These are phyloP conservation scores for Nesidiocoris tenuis DNA, from an alignment of 2,888 invertebrate genomes.

Conservation along the genomic window DNA sequence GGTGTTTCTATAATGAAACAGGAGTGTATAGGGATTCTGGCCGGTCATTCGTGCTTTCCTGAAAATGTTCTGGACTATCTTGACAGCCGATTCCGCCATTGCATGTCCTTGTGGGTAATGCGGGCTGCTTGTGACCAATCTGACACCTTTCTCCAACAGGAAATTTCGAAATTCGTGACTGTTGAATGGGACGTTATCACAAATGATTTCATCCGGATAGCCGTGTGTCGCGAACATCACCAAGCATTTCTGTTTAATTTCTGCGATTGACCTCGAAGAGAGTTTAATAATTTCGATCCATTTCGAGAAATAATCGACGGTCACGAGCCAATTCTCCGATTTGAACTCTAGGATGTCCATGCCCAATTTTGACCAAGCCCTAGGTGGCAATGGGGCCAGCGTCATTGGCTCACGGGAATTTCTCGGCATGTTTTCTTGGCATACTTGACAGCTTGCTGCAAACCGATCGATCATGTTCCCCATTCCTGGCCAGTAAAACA, in stretches of 20 bases:
- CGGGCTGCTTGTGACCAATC: not conserved
- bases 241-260: not conserved
- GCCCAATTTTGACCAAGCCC: conserved; percentile 3
- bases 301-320: conserved; percentile 7
- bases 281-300: conserved; percentile 4
- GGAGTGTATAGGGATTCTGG: no score
- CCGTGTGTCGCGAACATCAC: not conserved
- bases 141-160: not conserved
- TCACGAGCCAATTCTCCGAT: not conserved
- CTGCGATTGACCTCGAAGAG: not conserved
- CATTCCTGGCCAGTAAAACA: not conserved
- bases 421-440: not conserved
- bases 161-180: not conserved
- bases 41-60: no score
- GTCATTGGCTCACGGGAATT: not conserved
- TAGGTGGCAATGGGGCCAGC: not conserved
- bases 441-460: not conserved
- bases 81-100: conserved; percentile 1
- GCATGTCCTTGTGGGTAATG: conserved; percentile 16
- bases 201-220: not conserved
- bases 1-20: conserved; percentile 1
- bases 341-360: not conserved
- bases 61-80: not conserved
- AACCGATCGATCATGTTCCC: not conserved
- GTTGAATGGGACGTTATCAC: conserved; percentile 7